A percentile compares a stretch with the other conserved stretches of the same genome.
Conservation (phyloP, 2,888 invertebrate species). For the Cantharis nigra region DNA sequence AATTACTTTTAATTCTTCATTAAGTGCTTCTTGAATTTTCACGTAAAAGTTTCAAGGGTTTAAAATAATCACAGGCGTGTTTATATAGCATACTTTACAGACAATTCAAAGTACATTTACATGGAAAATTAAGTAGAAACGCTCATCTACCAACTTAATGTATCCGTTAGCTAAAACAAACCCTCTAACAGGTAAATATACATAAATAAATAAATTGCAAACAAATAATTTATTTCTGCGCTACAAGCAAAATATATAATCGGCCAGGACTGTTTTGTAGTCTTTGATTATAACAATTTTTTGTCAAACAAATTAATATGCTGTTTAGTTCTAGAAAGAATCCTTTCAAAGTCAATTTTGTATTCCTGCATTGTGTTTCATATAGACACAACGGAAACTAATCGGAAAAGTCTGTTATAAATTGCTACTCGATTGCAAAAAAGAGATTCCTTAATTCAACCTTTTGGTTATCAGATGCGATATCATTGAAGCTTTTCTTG, state of each 20-base stretch:
- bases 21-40: not conserved
- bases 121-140: not conserved
- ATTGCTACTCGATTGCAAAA: not conserved
- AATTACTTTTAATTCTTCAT: not conserved
- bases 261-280: too few relatives aligned
- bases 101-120: not conserved
- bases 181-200: not conserved
- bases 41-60: not conserved
- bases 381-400: not conserved
- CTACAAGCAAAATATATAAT: not conserved
- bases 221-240: not conserved
- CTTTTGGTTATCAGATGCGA: not conserved
- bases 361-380: not conserved
- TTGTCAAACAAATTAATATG: not conserved
- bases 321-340: not conserved
- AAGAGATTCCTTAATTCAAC: not conserved
- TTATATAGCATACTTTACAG: not conserved
- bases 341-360: not conserved
- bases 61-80: not conserved
- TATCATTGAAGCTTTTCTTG: not conserved
- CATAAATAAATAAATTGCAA: not conserved
- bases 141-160: not conserved
- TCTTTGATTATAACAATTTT: not conserved
- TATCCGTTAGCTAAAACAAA: not conserved
- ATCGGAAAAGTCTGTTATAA: not conserved